Evolutionary conservation across 2,888 invertebrate species (phyloP).

Genomic region (Diabrotica balteata): DNA sequence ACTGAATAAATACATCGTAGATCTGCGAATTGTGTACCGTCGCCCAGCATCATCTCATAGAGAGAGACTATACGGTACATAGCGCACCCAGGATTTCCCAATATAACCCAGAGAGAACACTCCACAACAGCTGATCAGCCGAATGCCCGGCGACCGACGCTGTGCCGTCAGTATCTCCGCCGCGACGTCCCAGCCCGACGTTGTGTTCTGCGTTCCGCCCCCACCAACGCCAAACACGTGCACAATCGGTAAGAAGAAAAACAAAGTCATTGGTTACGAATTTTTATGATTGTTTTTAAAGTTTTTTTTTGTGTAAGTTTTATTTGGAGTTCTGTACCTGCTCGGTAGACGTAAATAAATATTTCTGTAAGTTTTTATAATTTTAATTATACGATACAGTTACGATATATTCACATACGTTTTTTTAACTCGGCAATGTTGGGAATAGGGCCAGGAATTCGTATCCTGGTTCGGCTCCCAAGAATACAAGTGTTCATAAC

Average conservation of each 20-base stretch:
- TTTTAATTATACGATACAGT: no score
- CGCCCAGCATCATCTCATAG: slow-evolving; percentile 9
- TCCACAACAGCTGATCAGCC: slow-evolving; percentile 51
- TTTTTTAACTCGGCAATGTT: no score
- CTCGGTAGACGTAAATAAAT: no score
- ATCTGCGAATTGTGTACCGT: slow-evolving; percentile 6
- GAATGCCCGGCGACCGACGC: slow-evolving; percentile 48
- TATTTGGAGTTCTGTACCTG: not conserved
- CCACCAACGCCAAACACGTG: slow-evolving; percentile 17
- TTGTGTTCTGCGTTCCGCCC: slow-evolving; percentile 6
- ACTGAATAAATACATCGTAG: slow-evolving; percentile 6
- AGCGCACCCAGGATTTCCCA: slow-evolving; percentile 42
- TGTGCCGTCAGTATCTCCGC: slow-evolving; percentile 43
- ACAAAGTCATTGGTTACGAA: slow-evolving; percentile 9
- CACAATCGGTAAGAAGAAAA: slow-evolving; percentile 1
- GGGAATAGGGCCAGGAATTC: no score
- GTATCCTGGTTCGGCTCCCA: no score
- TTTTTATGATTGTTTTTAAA: not conserved
- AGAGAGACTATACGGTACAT: slow-evolving; percentile 1
- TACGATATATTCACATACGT: no score
- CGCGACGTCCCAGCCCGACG: slow-evolving; percentile 45
- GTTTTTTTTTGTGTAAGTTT: not conserved
- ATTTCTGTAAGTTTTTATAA: no score
- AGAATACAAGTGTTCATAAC: no score
- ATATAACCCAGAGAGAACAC: slow-evolving; percentile 41